These are phyloP conservation scores for Pseudococcus longispinus DNA, from an alignment of 2,888 invertebrate species.

Conservation along the genomic window DNA sequence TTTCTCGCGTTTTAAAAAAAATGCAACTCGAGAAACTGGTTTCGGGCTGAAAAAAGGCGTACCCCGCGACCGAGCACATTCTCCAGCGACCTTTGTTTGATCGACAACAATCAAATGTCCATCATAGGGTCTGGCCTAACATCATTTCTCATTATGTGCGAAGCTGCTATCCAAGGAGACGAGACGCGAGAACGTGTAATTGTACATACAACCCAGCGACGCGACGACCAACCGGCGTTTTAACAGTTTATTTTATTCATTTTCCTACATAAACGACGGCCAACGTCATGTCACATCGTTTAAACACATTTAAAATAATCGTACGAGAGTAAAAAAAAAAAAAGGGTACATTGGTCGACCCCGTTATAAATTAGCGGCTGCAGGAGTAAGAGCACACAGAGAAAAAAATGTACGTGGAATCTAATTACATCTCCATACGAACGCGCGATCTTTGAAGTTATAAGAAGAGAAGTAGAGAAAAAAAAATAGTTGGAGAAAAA, in stretches of 20 bases:
- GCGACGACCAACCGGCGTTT: slow-evolving; percentile 20
- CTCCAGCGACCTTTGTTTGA: slow-evolving; percentile 51
- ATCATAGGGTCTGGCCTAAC: slow-evolving; percentile 46
- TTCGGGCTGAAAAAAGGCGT: slow-evolving; percentile 30
- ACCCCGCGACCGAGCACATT: slow-evolving; percentile 29
- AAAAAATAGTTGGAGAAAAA: not conserved
- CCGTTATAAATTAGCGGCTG: not conserved
- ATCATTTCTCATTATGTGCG: slow-evolving; percentile 51
- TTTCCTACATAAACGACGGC: not conserved
- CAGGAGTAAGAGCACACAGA: not conserved
- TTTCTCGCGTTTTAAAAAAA: slow-evolving; percentile 39
- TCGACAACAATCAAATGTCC: slow-evolving; percentile 56
- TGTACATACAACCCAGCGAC: not conserved
- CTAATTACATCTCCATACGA: not conserved
- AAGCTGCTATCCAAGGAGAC: no score
- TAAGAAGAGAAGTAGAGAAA: not conserved
- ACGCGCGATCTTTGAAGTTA: not conserved
- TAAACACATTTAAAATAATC: not conserved
- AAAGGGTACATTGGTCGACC: not conserved
- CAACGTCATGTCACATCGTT: not conserved
- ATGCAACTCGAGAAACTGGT: slow-evolving; percentile 40
- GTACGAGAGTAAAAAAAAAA: not conserved
- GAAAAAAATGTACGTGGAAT: not conserved
- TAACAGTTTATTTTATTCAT: slow-evolving; percentile 31
- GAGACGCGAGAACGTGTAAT: not conserved